These are phyloP conservation scores for Protonemura montana DNA, from an alignment of 2,888 invertebrate genomes.

Conservation along the genomic window DNA sequence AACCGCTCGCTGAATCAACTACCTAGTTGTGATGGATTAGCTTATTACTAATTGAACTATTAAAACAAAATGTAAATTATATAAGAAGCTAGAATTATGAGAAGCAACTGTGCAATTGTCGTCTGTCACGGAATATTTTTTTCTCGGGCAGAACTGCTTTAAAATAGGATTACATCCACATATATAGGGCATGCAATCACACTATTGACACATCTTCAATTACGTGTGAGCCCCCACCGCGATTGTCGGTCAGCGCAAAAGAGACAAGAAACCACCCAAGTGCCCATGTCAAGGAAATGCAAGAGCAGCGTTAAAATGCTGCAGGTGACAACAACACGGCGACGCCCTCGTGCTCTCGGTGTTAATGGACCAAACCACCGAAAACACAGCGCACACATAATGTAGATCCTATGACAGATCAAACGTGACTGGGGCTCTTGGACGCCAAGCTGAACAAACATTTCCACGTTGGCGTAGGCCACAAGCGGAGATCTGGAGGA, in stretches of 20 bases:
- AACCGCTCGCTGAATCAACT: no score
- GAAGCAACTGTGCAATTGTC: no score
- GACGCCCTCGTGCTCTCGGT: not conserved
- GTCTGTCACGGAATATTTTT: no score
- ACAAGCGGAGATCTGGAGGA: not conserved
- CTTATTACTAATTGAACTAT: no score
- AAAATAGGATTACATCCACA: no score
- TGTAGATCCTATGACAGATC: slow-evolving; percentile 29
- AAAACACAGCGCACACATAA: slow-evolving; percentile 10
- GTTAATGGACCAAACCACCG: slow-evolving; percentile 26
- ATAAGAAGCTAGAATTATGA: no score
- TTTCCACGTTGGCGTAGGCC: not conserved
- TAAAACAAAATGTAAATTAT: no score
- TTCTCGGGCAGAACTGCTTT: no score
- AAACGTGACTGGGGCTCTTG: slow-evolving; percentile 2
- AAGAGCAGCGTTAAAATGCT: not conserved
- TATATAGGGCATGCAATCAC: no score
- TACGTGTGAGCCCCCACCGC: not conserved
- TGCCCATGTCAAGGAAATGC: not conserved
- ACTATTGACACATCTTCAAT: no score
- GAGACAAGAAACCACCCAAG: not conserved
- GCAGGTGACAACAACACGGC: not conserved
- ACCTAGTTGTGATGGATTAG: no score
- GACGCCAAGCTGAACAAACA: not conserved
- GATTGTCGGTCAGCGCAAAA: not conserved